Conservation (phyloP, 2,888 invertebrate species). For the Watsonalla cultraria region DNA sequence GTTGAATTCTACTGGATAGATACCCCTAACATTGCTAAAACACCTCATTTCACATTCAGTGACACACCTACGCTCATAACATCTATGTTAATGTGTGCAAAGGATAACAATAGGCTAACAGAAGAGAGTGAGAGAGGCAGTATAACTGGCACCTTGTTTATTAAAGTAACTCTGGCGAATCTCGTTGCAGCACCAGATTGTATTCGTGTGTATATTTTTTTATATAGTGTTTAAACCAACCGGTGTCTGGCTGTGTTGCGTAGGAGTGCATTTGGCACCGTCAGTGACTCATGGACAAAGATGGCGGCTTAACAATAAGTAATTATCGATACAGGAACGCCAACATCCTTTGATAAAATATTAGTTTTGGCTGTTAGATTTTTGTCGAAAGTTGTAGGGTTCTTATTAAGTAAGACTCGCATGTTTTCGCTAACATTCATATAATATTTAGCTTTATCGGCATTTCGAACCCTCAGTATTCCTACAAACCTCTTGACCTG, state of each 20-base stretch:
- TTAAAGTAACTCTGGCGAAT: conserved; percentile 21
- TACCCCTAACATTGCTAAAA: conserved; percentile 3
- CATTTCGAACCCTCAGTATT: too few species aligned
- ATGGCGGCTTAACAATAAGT: conserved; percentile 62
- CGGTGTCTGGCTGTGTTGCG: conserved; percentile 47
- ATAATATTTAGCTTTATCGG: too few species aligned
- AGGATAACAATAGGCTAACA: conserved; percentile 23
- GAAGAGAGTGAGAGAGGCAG: conserved; percentile 20
- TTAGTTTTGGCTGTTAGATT: too few species aligned
- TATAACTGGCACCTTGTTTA: conserved; percentile 24
- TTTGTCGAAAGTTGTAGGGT: too few species aligned
- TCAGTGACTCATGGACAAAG: conserved; percentile 52
- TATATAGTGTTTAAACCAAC: conserved; percentile 41
- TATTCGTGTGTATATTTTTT: conserved; percentile 41
- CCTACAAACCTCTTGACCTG: too few species aligned
- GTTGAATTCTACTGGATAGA: neutral
- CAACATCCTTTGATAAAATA: conserved; percentile 5
- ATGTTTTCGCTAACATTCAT: too few species aligned
- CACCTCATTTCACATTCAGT: conserved; percentile 31
- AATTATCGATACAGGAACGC: conserved; percentile 42
- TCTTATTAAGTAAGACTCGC: too few species aligned
- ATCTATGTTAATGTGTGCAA: conserved; percentile 33
- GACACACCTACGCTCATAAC: conserved; percentile 22
- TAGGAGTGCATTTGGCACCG: conserved; percentile 36
- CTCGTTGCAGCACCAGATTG: conserved; percentile 13